Percentiles rank a stretch among this genome's conserved stretches.
Evolutionary conservation across 2,113 vertebrate species (phyloP).

Genomic region (Melozone crissalis): DNA sequence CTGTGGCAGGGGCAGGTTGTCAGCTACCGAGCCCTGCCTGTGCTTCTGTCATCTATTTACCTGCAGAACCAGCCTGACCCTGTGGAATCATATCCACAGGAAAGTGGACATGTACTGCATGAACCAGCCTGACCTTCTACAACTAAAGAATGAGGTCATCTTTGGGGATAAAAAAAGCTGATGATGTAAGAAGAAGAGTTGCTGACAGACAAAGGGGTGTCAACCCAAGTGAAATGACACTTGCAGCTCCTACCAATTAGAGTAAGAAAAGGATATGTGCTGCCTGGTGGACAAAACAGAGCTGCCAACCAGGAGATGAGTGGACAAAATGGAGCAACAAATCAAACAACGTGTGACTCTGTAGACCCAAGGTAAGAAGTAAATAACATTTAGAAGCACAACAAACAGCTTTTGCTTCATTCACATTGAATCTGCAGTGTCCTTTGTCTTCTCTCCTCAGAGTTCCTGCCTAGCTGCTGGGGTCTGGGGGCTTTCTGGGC

Average conservation of each 20-base stretch:
- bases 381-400: too few species aligned
- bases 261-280: background rate
- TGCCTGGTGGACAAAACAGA: background rate
- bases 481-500: too few species aligned
- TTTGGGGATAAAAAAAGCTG: background rate
- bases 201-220: background rate
- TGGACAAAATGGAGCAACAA: too few species aligned
- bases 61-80: background rate
- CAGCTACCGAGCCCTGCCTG: background rate
- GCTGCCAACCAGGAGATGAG: background rate
- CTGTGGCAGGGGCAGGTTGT: fast-evolving
- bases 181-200: background rate
- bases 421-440: background rate
- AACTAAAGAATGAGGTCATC: background rate
- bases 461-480: background rate
- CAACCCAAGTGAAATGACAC: background rate
- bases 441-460: background rate
- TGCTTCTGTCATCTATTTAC: fast-evolving
- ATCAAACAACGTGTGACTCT: fast-evolving
- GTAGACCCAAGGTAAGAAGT: background rate
- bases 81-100: background rate
- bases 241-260: background rate
- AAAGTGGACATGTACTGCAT: too few species aligned
- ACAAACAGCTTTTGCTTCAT: background rate
- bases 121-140: background rate